Base-by-base conservation (phyloP, 2,113 vertebrate species). In the Forbesichthys papilliferus region DNA sequence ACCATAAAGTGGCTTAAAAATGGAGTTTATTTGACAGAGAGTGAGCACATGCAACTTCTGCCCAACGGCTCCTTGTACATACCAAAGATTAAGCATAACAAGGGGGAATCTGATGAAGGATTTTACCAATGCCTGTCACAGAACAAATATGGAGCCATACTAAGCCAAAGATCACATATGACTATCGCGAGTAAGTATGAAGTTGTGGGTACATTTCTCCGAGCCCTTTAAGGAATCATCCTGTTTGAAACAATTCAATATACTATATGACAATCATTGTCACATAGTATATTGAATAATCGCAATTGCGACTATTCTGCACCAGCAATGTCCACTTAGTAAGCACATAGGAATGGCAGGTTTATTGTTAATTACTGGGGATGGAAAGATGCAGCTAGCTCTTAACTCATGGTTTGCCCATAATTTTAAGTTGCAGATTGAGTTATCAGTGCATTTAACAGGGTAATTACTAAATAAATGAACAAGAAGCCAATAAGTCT, bases 111-210 rank as follows among this genome's bases (percentile, higher is more conserved):
- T 9, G 95, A 98, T 77, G 94, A 98, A 92, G 96, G 95, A 81
- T 93, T 94, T 91, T 99, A 98, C 85, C 96, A 97, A 87, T 98
- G 97, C 84, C 91, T 99, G 83, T 96, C 95, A 7, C 81, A 95
- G 77, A 98, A 98, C 92, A 95, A 94, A 89, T 93, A 95, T 0
- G 97, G 97, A 85, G 96, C 97, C 74, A 94, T 99, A 86, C 90
- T 98, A 75, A 99, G 97, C 91, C 96, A 95, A 89, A 98, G 95
- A 94, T 94, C 96, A 75, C 95, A 87, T 58, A 93, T 99, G 69
- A 94, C 94, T 13, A 90, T 98, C 86, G 93, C 96, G 93, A 93
- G 97, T 99, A 92, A 96, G 97, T 96, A 79, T 78, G 71, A 58
- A 64, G 60, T 42, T 42, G 0, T 7, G 36, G 36, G 36, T 6